These are phyloP conservation scores for Mythimna impura DNA, from an alignment of 2,888 invertebrate genomes.

Conservation along the genomic window DNA sequence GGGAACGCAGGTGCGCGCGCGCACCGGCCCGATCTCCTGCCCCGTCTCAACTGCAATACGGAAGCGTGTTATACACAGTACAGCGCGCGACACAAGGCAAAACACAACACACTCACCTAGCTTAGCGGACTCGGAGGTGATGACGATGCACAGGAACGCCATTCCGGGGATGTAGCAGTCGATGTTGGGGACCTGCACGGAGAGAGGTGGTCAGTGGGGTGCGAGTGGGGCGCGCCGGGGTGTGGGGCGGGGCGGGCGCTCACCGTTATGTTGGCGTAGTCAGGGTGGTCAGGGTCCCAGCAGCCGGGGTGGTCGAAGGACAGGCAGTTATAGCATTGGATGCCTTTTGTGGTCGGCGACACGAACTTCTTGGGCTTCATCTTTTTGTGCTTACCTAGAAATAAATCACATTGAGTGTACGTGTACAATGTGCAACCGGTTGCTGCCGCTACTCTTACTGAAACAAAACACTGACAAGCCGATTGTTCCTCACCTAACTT, in stretches of 20 bases:
- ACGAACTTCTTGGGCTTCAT: constrained; percentile 84
- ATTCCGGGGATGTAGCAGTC: constrained; percentile 89
- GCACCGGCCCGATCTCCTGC: constrained; percentile 86
- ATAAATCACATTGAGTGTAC: neutral
- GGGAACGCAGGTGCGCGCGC: constrained; percentile 87
- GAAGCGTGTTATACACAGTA: neutral
- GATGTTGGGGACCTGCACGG: constrained; percentile 83
- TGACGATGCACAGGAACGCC: constrained; percentile 86
- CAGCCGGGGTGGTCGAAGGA: constrained; percentile 88
- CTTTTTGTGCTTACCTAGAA: constrained; percentile 84
- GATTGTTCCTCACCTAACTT: neutral
- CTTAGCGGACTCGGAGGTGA: constrained; percentile 87
- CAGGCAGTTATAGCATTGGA: constrained; percentile 87
- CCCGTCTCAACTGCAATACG: constrained; percentile 83
- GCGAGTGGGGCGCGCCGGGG: neutral
- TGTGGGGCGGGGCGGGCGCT: constrained; percentile 33
- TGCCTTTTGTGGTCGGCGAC: constrained; percentile 82
- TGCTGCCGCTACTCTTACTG: neutral
- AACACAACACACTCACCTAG: constrained; percentile 75
- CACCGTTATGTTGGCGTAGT: constrained; percentile 85
- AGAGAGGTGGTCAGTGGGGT: constrained; percentile 4
- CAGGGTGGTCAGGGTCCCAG: constrained; percentile 88
- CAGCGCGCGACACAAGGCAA: neutral
- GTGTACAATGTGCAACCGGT: neutral
- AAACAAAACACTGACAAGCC: neutral